phyloP scores from a whole-genome alignment of 2,113 vertebrate genomes.

The Catharus fuscescens region DNA sequence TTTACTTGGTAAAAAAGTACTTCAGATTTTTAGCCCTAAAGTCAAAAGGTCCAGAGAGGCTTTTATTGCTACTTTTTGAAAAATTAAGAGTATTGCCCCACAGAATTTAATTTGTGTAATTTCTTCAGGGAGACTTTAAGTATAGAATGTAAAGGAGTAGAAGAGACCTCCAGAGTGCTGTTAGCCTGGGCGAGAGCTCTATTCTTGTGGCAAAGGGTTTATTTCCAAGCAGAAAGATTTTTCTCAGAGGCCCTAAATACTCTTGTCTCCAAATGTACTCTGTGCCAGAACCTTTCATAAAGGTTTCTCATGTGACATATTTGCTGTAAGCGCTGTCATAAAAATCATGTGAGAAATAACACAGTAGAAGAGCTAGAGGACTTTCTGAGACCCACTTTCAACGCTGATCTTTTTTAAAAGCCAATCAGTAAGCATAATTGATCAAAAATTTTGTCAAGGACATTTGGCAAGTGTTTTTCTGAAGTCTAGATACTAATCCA shows the following conservation, averaged over 20 bases:
- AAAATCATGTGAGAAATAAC: not conserved
- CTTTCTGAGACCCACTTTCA: not conserved
- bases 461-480: not conserved
- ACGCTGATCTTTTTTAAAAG: not conserved
- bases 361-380: not conserved
- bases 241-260: not conserved
- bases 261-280: not conserved
- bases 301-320: conserved; percentile 12
- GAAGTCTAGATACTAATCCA: not conserved
- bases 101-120: conserved; percentile 2
- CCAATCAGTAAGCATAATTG: not conserved
- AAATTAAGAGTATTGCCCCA: not conserved
- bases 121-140: not conserved
- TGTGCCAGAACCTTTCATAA: conserved; percentile 14
- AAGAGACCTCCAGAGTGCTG: not conserved
- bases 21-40: not conserved
- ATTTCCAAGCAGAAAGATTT: not conserved
- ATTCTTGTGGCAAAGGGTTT: not conserved
- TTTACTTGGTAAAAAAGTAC: not conserved
- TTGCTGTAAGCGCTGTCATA: not conserved
- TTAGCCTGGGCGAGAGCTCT: not conserved
- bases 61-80: not conserved
- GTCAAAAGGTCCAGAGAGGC: not conserved
- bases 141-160: not conserved
- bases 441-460: not conserved